Conservation (phyloP, 2,113 vertebrate genomes). For the Delphinus delphis region DNA sequence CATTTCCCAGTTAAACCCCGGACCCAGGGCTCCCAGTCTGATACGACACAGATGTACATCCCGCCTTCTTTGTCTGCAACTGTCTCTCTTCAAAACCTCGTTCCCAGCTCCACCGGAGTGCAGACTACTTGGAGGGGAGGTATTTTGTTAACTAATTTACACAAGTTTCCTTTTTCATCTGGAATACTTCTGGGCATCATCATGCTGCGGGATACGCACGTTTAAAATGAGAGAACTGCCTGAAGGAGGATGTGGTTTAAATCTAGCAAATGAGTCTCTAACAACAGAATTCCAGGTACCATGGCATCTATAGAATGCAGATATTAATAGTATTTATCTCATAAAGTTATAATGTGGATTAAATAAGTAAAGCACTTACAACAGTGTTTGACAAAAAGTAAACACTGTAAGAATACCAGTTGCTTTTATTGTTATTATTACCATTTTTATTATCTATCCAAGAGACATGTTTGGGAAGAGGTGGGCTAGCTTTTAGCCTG, state of each 20-base stretch:
- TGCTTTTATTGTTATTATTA: background rate
- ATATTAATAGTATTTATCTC: background rate
- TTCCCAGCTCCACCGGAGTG: background rate
- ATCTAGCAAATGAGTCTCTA: background rate
- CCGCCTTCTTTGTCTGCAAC: background rate
- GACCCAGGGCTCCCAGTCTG: background rate
- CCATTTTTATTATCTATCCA: background rate
- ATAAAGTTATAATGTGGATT: background rate
- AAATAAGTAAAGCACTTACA: background rate
- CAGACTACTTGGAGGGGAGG: background rate
- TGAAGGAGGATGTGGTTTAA: background rate
- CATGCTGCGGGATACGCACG: background rate
- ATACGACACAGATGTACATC: background rate
- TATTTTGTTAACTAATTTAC: background rate
- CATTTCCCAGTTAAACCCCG: background rate
- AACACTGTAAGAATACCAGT: background rate
- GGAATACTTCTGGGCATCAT: background rate
- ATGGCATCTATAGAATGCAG: background rate
- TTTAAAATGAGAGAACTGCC: background rate
- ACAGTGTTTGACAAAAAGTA: background rate
- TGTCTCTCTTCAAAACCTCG: background rate
- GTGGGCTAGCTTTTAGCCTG: background rate
- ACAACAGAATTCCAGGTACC: background rate
- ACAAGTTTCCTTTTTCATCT: background rate
- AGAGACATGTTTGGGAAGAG: background rate